These are phyloP conservation scores for Sarcophaga rosellei DNA, from an alignment of 2,888 invertebrate genomes.

Conservation along the genomic window DNA sequence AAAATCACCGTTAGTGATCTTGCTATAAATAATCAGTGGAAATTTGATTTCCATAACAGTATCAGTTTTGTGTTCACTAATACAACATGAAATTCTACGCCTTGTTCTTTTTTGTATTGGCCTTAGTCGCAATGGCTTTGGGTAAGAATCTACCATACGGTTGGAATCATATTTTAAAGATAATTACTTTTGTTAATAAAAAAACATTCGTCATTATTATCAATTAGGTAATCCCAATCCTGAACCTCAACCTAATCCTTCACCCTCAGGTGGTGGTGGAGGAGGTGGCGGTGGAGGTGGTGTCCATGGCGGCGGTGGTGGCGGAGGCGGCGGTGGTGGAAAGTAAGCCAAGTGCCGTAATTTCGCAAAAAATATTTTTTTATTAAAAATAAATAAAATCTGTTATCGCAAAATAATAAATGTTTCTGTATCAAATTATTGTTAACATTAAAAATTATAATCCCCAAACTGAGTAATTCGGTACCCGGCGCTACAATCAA, in stretches of 20 bases:
- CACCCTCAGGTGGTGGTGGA: constrained; percentile 58
- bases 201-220: neutral
- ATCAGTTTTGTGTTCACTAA: constrained; percentile 7
- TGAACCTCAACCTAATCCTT: constrained; percentile 52
- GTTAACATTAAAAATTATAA: too few relatives aligned
- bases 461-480: too few relatives aligned
- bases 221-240: constrained; percentile 40
- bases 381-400: neutral
- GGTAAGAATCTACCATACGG: constrained; percentile 27
- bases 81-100: constrained; percentile 56
- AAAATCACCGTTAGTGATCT: neutral
- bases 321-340: constrained; percentile 62
- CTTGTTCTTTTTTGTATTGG: constrained; percentile 48
- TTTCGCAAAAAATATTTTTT: neutral
- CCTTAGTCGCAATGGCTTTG: constrained; percentile 46
- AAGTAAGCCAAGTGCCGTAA: constrained; percentile 11
- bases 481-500: too few relatives aligned
- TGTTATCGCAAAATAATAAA: neutral
- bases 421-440: neutral
- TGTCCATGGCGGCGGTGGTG: constrained; percentile 47
- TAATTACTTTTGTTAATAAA: neutral
- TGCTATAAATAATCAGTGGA: neutral
- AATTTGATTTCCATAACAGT: neutral
- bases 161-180: neutral
- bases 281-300: constrained; percentile 61